Evolutionary conservation across 2,113 vertebrate genomes (phyloP), one percentile per base, ranked within the genome.

Genomic region (Aegotheles bennettii): DNA sequence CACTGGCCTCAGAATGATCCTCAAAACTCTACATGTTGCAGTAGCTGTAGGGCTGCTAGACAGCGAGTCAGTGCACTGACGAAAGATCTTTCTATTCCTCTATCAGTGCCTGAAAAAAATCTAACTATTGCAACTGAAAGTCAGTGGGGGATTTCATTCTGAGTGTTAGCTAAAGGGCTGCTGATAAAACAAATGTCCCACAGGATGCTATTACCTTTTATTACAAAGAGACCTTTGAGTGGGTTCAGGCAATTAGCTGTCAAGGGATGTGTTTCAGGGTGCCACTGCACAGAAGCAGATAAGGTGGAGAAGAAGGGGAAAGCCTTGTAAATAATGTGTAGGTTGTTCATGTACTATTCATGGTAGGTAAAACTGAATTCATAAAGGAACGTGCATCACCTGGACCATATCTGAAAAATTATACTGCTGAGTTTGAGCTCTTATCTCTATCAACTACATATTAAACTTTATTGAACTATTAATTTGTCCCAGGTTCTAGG

Each of bases 131-230:
- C 40, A 73, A 76, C 28, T 56, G 29, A 74, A 68, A 82, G 40
- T 70, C 60, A 70, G 48, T 28, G 23, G 61, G 95, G 93, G 59
- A 95, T 97, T 95, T 93, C 35, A 45, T 89, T 91, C 93, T 80
- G 86, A 95, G 89, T 77, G 71, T 95, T 94, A 95, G 86, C 84
- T 71, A 88, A 94, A 95, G 40, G 61, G 65, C 43, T 95, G 69
- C 59, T 96, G 96, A 95, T 95, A 97, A 90, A 94, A 87, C 53
- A 88, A 82, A 91, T 43, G 81, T 96, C 90, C 82, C 79, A 93
- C 68, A 90, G 93, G 93, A 94, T 67, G 43, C 70, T 77, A 64
- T 61, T 88, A 36, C 68, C 89, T 91, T 96, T 96, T 96, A 74
- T 95, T 95, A 87, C 35, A 78, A 54, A 83, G 74, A 64, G n/a